phyloP scores from a whole-genome alignment of 1,140 invertebrate genomes.

The Drosophila bocki region DNA sequence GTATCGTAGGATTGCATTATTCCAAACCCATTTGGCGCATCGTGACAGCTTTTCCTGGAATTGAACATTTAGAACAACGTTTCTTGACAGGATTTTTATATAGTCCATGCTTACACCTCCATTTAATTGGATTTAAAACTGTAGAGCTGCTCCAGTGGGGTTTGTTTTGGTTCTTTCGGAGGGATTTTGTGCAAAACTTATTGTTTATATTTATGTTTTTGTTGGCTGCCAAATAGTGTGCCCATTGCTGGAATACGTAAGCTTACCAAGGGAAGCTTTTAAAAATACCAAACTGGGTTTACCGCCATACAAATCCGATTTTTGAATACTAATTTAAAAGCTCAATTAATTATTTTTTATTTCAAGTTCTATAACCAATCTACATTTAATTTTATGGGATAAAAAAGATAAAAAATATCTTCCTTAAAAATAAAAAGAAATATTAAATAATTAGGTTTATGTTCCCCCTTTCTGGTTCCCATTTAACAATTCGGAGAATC shows the following conservation, averaged over 20 bases:
- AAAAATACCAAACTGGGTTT: not conserved
- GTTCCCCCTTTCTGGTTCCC: not conserved
- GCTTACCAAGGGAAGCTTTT: not conserved
- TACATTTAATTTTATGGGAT: not conserved
- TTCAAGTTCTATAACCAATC: not conserved
- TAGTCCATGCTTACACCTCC: slow-evolving; percentile 2
- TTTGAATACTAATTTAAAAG: not conserved
- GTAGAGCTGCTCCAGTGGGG: too few relatives aligned
- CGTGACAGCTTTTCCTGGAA: slow-evolving; percentile 4
- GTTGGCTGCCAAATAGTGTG: slow-evolving; percentile 1
- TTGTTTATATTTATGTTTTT: slow-evolving; percentile 7
- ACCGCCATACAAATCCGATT: not conserved
- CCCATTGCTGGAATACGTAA: not conserved
- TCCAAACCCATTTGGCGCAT: slow-evolving; percentile 1
- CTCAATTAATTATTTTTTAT: too few relatives aligned
- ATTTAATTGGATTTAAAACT: not conserved
- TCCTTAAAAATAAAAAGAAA: not conserved
- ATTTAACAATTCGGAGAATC: not conserved
- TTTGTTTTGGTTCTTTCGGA: not conserved
- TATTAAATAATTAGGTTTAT: not conserved
- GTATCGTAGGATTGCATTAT: not conserved
- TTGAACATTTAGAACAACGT: not conserved
- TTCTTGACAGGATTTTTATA: not conserved
- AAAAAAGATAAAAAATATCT: not conserved
- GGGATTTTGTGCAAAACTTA: not conserved